phyloP scores from a whole-genome alignment of 2,888 invertebrate genomes.

The Esperia sulphurella region DNA sequence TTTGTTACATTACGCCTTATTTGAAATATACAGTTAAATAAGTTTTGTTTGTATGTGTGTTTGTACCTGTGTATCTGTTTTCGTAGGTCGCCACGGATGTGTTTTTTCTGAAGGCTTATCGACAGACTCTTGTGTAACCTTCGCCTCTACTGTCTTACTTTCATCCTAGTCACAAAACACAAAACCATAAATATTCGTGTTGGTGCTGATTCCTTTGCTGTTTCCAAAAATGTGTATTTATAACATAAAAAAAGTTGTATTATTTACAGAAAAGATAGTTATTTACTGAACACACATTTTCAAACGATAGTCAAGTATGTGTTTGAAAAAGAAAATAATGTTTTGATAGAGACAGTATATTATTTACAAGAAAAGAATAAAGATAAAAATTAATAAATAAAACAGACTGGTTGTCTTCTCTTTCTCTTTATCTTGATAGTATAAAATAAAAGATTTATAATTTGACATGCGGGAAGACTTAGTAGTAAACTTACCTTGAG shows the following conservation, averaged over 20 bases:
- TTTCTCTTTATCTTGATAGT: constrained; percentile 1
- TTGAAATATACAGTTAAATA: neutral
- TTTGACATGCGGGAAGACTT: constrained; percentile 23
- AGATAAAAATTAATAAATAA: constrained; percentile 36
- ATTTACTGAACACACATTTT: constrained; percentile 46
- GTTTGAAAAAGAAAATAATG: constrained; percentile 23
- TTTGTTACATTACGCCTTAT: neutral
- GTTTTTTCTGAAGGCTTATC: constrained; percentile 63
- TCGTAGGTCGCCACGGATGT: constrained; percentile 66
- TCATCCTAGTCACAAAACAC: constrained; percentile 67
- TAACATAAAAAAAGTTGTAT: constrained; percentile 3
- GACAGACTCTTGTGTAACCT: constrained; percentile 40
- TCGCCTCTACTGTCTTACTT: constrained; percentile 49
- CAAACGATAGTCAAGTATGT: constrained; percentile 30
- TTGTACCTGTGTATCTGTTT: constrained; percentile 53
- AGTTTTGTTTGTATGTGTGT: constrained; percentile 23
- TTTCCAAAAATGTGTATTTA: neutral
- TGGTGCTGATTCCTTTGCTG: neutral
- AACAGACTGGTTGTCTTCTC: constrained; percentile 12
- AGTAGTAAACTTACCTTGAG: constrained; percentile 61
- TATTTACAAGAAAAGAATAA: constrained; percentile 24
- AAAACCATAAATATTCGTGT: constrained; percentile 20
- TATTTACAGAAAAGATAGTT: constrained; percentile 29
- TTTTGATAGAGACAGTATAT: constrained; percentile 9
- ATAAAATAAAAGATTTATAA: neutral